A percentile compares a stretch with the other conserved stretches of the same genome.
phyloP scores from a whole-genome alignment of 1,140 invertebrate species.

The Penaeus chinensis region DNA sequence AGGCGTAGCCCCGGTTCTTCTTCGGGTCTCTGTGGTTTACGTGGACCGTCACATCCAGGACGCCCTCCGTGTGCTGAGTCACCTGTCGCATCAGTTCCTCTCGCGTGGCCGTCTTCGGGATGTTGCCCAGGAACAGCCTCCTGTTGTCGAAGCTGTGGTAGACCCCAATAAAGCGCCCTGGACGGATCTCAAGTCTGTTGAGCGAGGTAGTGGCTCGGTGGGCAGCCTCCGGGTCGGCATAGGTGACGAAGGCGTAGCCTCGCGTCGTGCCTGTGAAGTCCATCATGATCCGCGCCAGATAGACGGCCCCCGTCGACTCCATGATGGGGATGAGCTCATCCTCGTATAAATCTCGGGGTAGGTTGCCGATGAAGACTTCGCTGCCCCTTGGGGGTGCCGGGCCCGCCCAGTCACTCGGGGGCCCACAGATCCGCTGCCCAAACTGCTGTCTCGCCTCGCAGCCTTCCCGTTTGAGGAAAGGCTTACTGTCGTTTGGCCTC shows the following conservation, averaged over 20 bases:
- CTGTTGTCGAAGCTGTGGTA: constrained; percentile 86
- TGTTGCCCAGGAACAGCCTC: constrained; percentile 83
- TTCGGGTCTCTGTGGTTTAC: constrained; percentile 73
- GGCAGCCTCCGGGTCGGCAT: constrained; percentile 75
- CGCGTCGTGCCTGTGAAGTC: constrained; percentile 85
- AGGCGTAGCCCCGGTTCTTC: constrained; percentile 84
- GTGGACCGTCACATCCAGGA: constrained; percentile 82
- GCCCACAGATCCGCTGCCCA: constrained; percentile 75
- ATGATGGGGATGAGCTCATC: constrained; percentile 84
- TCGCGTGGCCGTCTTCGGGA: constrained; percentile 78
- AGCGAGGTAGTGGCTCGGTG: constrained; percentile 73
- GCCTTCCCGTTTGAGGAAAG: constrained; percentile 70
- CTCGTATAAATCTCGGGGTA: constrained; percentile 84
- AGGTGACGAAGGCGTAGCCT: constrained; percentile 86
- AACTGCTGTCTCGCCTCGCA: constrained; percentile 77
- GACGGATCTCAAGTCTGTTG: constrained; percentile 78
- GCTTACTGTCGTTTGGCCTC: not conserved
- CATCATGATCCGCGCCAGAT: constrained; percentile 84
- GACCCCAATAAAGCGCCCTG: constrained; percentile 77
- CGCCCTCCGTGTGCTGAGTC: constrained; percentile 76
- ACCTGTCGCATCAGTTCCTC: constrained; percentile 79
- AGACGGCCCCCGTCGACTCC: constrained; percentile 73
- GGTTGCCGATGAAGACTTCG: constrained; percentile 86
- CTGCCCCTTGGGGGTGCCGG: constrained; percentile 71
- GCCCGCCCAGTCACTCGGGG: constrained; percentile 70